phyloP scores from a whole-genome alignment of 2,797 vertebrate genomes.

The Intellagama lesueurii region DNA sequence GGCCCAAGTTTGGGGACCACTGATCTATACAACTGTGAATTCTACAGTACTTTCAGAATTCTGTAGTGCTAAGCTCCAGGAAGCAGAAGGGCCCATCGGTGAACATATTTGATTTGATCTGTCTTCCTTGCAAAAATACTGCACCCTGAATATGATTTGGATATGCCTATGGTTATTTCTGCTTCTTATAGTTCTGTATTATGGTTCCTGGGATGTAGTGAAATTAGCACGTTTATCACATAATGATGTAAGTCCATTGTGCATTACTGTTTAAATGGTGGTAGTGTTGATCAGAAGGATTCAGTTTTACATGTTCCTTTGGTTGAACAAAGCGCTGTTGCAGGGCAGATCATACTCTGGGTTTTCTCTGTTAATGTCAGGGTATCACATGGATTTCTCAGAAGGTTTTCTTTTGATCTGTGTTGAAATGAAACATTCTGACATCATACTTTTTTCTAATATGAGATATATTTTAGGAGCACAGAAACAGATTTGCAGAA shows the following conservation, averaged over 20 bases:
- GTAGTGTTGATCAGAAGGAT: background rate
- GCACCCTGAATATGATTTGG: background rate
- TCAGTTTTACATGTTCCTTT: background rate
- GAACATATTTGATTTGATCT: background rate
- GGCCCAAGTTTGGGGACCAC: too few relatives aligned
- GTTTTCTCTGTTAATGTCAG: background rate
- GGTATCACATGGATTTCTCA: background rate
- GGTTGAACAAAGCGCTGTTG: background rate
- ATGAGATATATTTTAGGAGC: conserved; percentile 71
- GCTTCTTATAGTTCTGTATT: background rate
- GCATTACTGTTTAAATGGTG: background rate
- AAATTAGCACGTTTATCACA: background rate
- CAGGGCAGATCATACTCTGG: background rate
- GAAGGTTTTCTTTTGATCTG: background rate
- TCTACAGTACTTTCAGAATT: background rate
- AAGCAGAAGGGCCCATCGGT: background rate
- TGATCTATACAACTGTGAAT: background rate
- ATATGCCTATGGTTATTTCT: background rate
- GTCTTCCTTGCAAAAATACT: background rate
- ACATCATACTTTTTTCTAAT: conserved; percentile 54
- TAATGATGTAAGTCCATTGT: background rate
- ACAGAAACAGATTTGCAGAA: conserved; percentile 60
- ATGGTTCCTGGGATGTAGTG: background rate
- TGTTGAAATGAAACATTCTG: conserved; percentile 38
- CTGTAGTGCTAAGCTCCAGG: background rate